Percentiles rank a stretch among this genome's conserved stretches.
phyloP scores from a whole-genome alignment of 2,797 vertebrate species.

The Okamejei kenojei region DNA sequence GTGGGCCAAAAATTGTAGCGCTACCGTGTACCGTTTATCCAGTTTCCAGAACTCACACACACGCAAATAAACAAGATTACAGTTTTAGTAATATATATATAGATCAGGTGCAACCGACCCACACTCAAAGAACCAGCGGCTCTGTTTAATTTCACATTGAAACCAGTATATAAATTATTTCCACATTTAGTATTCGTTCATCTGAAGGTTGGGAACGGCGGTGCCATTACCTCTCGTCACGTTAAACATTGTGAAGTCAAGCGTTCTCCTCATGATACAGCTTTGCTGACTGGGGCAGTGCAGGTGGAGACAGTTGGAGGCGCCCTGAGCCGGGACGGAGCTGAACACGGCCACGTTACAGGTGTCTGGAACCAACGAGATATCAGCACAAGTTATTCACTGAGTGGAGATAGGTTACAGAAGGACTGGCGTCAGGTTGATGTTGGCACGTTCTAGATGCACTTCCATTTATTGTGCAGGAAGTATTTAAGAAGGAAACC shows the following conservation, averaged over 20 bases:
- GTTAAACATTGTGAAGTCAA: conserved; percentile 76
- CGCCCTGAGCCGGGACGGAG: conserved; percentile 61
- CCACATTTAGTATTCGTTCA: neutral
- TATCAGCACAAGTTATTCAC: neutral
- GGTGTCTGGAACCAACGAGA: conserved; percentile 60
- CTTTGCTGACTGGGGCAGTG: conserved; percentile 80
- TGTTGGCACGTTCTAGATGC: too few species aligned
- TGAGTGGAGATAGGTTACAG: too few species aligned
- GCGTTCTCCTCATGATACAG: conserved; percentile 68
- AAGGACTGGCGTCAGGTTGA: neutral
- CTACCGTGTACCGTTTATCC: too few species aligned
- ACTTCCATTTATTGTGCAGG: too few species aligned
- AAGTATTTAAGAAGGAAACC: too few species aligned
- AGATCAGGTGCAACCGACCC: neutral
- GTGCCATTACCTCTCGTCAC: conserved; percentile 71
- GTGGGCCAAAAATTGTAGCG: too few species aligned
- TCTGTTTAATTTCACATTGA: neutral
- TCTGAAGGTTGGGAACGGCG: neutral
- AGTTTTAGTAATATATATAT: too few species aligned
- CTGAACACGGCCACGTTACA: conserved; percentile 90
- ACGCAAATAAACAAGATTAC: too few species aligned
- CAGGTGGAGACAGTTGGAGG: conserved; percentile 77
- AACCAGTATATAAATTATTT: neutral
- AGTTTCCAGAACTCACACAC: too few species aligned
- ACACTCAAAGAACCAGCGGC: neutral